phyloP scores from a whole-genome alignment of 2,113 vertebrate species.

The Solenodon paradoxus region DNA sequence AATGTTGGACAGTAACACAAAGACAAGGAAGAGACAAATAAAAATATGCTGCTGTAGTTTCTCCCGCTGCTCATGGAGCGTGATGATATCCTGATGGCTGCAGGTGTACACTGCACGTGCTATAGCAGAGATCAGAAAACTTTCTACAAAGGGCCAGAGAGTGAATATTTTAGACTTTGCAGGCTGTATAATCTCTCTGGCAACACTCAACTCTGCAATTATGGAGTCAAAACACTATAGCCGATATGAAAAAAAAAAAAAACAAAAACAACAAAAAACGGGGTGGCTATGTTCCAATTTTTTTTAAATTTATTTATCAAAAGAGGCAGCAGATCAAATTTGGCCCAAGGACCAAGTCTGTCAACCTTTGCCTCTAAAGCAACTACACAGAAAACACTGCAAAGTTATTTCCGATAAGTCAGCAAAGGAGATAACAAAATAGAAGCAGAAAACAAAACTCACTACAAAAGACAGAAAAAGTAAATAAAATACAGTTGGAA shows the following conservation, averaged over 20 bases:
- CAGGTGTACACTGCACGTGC: too few relatives aligned
- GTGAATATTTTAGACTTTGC: too few relatives aligned
- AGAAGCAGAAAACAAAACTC: background rate
- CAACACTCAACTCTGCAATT: too few relatives aligned
- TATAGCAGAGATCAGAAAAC: too few relatives aligned
- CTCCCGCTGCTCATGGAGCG: background rate
- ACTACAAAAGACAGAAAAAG: background rate
- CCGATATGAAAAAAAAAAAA: too few relatives aligned
- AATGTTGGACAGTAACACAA: background rate
- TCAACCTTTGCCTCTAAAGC: background rate
- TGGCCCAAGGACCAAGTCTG: background rate
- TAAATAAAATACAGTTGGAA: background rate
- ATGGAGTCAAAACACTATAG: too few relatives aligned
- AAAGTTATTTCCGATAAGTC: background rate
- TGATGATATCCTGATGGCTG: background rate
- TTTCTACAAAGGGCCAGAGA: too few relatives aligned
- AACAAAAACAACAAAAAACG: too few relatives aligned
- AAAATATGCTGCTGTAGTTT: background rate
- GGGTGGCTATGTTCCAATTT: too few relatives aligned
- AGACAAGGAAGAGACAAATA: background rate
- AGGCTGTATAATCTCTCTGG: too few relatives aligned
- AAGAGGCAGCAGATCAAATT: background rate
- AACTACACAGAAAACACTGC: background rate
- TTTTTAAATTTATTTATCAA: background rate
- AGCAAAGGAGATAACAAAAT: constrained; percentile 1